Percentiles rank a stretch among this genome's conserved stretches.
Evolutionary conservation across 2,113 vertebrate genomes (phyloP).

Genomic region (Nycticryphes semicollaris): DNA sequence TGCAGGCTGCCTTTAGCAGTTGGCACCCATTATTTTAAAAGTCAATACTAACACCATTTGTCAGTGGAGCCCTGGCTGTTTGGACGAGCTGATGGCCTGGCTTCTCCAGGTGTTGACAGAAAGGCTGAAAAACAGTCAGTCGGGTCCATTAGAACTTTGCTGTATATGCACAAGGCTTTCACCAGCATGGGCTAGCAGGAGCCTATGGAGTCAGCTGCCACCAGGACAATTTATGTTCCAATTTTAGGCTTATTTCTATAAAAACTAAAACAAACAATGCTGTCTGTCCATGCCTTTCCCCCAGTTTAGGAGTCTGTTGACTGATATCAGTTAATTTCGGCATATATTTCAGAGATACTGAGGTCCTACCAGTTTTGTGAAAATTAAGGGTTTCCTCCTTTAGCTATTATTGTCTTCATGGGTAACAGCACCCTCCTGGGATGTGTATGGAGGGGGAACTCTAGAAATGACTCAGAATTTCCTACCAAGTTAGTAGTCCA

Average conservation of each 20-base stretch:
- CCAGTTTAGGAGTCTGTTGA: not conserved
- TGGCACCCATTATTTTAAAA: not conserved
- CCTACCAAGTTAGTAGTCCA: not conserved
- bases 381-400: not conserved
- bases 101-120: not conserved
- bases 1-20: not conserved
- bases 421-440: not conserved
- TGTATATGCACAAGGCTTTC: not conserved
- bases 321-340: not conserved
- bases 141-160: not conserved
- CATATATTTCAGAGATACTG: not conserved
- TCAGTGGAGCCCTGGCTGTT: not conserved
- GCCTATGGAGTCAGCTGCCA: not conserved
- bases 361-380: not conserved
- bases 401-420: not conserved
- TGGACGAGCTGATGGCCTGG: not conserved
- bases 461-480: not conserved
- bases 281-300: not conserved
- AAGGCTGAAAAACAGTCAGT: not conserved
- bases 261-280: not conserved
- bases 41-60: not conserved
- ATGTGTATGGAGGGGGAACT: accelerated
- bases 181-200: not conserved
- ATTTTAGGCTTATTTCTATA: not conserved
- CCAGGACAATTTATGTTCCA: not conserved